phyloP scores from a whole-genome alignment of 2,888 invertebrate species.

The Adineta ricciae region DNA sequence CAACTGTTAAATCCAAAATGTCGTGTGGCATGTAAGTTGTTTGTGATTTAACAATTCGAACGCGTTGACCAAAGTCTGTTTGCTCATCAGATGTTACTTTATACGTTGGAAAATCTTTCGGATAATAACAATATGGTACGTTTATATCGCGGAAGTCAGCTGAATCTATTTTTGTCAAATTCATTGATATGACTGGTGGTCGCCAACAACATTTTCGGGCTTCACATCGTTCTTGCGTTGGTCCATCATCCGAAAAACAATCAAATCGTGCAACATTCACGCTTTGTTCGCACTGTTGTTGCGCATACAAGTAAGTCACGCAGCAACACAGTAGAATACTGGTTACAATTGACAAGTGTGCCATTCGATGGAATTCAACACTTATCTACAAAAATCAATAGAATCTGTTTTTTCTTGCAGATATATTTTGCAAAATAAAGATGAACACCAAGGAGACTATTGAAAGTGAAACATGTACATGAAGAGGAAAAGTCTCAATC shows the following conservation, averaged over 20 bases:
- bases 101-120: constrained; percentile 30
- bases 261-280: constrained; percentile 20
- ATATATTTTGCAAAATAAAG: too few species aligned
- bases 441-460: too few species aligned
- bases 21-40: constrained; percentile 27
- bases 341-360: neutral
- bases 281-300: constrained; percentile 18
- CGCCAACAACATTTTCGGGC: constrained; percentile 31
- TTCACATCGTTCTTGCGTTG: constrained; percentile 11
- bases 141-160: too few species aligned
- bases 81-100: neutral
- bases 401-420: too few species aligned
- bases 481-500: too few species aligned
- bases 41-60: constrained; percentile 21
- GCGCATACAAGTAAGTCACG: neutral
- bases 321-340: neutral
- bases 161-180: neutral
- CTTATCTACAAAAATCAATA: too few species aligned
- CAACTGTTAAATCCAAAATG: constrained; percentile 23
- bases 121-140: constrained; percentile 33
- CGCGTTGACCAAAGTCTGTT: neutral
- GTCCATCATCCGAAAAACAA: constrained; percentile 24
- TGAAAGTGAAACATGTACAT: too few species aligned
- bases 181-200: neutral
- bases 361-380: neutral